Evolutionary conservation across 1,140 invertebrate genomes (phyloP).

Genomic region (Amyelois transitella): DNA sequence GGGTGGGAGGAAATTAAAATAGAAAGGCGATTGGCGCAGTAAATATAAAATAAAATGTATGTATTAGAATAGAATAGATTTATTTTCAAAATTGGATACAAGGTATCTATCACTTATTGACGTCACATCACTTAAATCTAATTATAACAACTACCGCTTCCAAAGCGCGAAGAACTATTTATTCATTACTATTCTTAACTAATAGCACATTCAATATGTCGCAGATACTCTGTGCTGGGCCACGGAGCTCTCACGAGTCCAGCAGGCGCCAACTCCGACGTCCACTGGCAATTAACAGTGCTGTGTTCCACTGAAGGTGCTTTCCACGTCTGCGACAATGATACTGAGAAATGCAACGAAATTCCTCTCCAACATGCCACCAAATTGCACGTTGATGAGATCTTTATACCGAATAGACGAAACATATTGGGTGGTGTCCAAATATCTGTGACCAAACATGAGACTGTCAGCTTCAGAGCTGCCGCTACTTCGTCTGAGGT

Average conservation of each 20-base stretch:
- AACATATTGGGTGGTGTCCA: constrained; percentile 58
- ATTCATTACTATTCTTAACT: background rate
- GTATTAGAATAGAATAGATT: too few species aligned
- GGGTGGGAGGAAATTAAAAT: too few species aligned
- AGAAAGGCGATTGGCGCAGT: too few species aligned
- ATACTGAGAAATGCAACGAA: constrained; percentile 34
- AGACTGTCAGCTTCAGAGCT: constrained; percentile 49
- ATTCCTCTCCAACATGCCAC: constrained; percentile 18
- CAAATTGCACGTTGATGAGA: constrained; percentile 51
- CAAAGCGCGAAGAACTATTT: too few species aligned
- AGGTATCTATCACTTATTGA: too few species aligned
- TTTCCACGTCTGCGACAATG: constrained; percentile 53
- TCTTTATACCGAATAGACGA: constrained; percentile 54
- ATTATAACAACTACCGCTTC: too few species aligned
- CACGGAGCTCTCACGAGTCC: constrained; percentile 32
- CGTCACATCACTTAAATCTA: too few species aligned
- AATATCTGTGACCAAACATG: constrained; percentile 40
- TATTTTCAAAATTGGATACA: too few species aligned
- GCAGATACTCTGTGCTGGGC: constrained; percentile 51
- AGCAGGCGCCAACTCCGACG: constrained; percentile 19
- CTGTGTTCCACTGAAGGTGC: constrained; percentile 26
- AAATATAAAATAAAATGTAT: too few species aligned
- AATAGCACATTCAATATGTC: background rate
- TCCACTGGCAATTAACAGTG: constrained; percentile 51
- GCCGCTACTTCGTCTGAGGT: constrained; percentile 42